Conservation (phyloP, 2,113 vertebrate species). For the Xiphorhynchus elegans region DNA sequence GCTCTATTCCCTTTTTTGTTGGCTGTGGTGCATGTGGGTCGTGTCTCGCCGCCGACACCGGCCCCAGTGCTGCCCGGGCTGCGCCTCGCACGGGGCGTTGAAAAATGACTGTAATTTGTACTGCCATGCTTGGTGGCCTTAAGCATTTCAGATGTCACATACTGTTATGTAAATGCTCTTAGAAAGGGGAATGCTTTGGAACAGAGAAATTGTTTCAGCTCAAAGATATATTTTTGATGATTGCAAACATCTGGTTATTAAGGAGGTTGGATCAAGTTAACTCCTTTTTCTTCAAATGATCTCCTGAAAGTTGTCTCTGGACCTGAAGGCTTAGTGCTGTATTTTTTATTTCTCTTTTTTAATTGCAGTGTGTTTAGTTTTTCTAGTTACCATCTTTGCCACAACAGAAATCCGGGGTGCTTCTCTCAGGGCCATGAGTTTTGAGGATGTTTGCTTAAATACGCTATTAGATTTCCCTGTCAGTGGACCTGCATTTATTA, state of each 20-base stretch:
- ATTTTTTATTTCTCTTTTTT: neutral
- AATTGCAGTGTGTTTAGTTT: neutral
- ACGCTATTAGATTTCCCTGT: neutral
- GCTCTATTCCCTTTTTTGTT: neutral
- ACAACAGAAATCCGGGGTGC: neutral
- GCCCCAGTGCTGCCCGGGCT: conserved; percentile 55
- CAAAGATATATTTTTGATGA: conserved; percentile 72
- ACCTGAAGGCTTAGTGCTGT: neutral
- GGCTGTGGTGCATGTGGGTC: conserved; percentile 66
- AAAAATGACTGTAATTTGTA: conserved; percentile 84
- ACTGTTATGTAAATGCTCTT: conserved; percentile 81
- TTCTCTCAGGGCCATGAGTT: neutral
- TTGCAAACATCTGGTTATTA: conserved; percentile 79
- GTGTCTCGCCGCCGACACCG: conserved; percentile 40
- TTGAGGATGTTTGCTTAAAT: neutral
- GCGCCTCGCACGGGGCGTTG: conserved; percentile 78
- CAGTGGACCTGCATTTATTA: neutral
- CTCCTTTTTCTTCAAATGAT: neutral
- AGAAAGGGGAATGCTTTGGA: conserved; percentile 70
- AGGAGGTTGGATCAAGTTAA: conserved; percentile 77
- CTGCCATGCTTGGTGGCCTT: conserved; percentile 82
- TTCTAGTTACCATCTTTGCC: neutral
- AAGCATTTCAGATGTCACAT: conserved; percentile 78
- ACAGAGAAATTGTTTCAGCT: conserved; percentile 65
- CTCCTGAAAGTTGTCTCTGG: neutral